Evolutionary conservation across 2,797 vertebrate genomes (phyloP).

Genomic region (Micrastur ruficollis): DNA sequence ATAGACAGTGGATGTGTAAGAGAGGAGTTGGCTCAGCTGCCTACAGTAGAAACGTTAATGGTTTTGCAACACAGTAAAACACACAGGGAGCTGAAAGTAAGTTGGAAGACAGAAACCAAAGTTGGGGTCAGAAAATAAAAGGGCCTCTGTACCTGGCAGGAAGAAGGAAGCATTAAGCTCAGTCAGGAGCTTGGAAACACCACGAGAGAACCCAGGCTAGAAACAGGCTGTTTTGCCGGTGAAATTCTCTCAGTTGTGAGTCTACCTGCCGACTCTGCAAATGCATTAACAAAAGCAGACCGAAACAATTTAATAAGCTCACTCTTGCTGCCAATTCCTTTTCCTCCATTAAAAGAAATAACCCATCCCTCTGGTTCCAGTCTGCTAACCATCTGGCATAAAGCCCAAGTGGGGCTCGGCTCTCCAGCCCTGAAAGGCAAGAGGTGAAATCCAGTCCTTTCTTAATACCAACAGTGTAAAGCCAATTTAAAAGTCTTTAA

Average conservation of each 20-base stretch:
- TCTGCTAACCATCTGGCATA: constrained; percentile 25
- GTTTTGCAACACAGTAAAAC: neutral
- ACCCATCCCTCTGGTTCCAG: constrained; percentile 10
- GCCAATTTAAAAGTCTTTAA: constrained; percentile 67
- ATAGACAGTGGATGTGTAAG: neutral
- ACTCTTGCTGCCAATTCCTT: constrained; percentile 17
- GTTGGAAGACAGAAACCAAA: neutral
- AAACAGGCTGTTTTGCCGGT: neutral
- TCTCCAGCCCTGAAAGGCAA: constrained; percentile 26
- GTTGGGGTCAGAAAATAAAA: neutral
- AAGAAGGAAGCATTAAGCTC: neutral
- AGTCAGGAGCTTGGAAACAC: neutral
- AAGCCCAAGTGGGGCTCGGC: neutral
- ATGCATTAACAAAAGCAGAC: constrained; percentile 5
- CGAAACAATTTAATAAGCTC: constrained; percentile 47
- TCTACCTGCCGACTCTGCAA: neutral
- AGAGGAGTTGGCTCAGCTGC: neutral
- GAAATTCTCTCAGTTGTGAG: neutral
- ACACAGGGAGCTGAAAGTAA: neutral
- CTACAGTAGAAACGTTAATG: neutral
- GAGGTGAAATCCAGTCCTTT: constrained; percentile 49
- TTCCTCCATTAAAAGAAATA: constrained; percentile 59
- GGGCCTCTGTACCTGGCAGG: neutral
- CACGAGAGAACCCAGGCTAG: fast-evolving
- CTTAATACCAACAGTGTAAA: constrained; percentile 56